Evolutionary conservation across 2,113 vertebrate species (phyloP).

Genomic region (Zosterops borbonicus): DNA sequence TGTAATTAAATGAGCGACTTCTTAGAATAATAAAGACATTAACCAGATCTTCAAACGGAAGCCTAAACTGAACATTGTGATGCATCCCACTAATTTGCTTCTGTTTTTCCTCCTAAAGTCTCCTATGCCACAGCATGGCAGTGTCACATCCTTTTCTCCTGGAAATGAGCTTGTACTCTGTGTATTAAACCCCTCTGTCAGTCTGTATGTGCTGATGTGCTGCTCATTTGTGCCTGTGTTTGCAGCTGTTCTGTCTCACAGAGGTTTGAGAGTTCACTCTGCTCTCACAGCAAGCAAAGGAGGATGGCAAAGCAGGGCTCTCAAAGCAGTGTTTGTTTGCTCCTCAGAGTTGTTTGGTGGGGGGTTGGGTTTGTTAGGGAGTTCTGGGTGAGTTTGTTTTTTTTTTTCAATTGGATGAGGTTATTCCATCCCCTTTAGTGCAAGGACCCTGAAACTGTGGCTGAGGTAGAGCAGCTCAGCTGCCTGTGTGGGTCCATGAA

Average conservation of each 20-base stretch:
- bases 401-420: background rate
- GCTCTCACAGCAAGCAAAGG: background rate
- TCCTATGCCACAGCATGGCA: slow-evolving; percentile 43
- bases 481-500: background rate
- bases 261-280: background rate
- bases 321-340: background rate
- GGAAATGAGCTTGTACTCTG: slow-evolving; percentile 43
- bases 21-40: background rate
- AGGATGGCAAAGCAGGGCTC: background rate
- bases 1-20: background rate
- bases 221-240: slow-evolving; percentile 61
- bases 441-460: background rate
- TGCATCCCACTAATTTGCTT: slow-evolving; percentile 58
- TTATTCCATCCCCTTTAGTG: background rate
- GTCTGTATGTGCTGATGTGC: slow-evolving; percentile 63
- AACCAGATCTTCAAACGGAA: background rate
- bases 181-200: slow-evolving; percentile 37
- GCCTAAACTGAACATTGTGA: background rate
- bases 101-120: slow-evolving; percentile 31
- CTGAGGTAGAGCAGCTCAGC: background rate
- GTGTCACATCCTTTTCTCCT: slow-evolving; percentile 40
- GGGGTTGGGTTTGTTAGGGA: background rate
- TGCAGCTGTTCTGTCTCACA: slow-evolving; percentile 27
- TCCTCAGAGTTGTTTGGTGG: background rate
- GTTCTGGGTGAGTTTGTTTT: background rate